Evolutionary conservation across 2,888 invertebrate genomes (phyloP).

Genomic region (Nomada flava): DNA sequence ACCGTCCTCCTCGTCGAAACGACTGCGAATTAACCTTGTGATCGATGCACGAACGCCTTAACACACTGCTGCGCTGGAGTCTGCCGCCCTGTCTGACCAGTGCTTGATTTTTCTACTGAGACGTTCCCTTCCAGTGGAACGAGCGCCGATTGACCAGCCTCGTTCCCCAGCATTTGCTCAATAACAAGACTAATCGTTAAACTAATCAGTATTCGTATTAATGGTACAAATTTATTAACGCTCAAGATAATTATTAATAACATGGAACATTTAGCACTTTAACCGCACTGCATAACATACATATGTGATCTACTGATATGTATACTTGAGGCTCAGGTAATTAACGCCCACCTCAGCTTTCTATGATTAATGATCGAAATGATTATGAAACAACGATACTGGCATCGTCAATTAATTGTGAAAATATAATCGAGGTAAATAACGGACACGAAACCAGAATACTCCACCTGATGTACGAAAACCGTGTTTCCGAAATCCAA

Average conservation of each 20-base stretch:
- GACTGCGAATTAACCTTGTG: conserved; percentile 23
- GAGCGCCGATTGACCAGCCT: not conserved
- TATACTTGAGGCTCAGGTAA: not conserved
- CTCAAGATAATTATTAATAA: not conserved
- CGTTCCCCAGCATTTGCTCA: not conserved
- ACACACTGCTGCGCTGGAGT: conserved; percentile 16
- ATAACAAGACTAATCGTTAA: conserved; percentile 28
- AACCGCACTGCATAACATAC: too few relatives aligned
- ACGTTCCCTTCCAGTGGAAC: conserved; percentile 33
- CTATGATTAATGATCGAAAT: not conserved
- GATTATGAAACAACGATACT: not conserved
- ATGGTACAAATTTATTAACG: conserved; percentile 19
- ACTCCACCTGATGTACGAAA: too few relatives aligned
- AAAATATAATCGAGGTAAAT: not conserved
- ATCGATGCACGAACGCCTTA: conserved; percentile 23
- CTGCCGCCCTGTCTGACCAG: conserved; percentile 32
- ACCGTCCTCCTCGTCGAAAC: not conserved
- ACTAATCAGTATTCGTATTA: conserved; percentile 24
- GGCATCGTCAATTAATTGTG: not conserved
- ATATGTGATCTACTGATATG: too few relatives aligned
- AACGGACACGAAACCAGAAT: too few relatives aligned
- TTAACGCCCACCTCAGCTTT: not conserved
- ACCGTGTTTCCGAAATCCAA: too few relatives aligned
- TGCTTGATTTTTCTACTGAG: conserved; percentile 42
- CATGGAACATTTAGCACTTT: too few relatives aligned